Percentiles rank a stretch among this genome's conserved stretches.
These are phyloP conservation scores for Noctua fimbriata DNA, from an alignment of 2,888 invertebrate genomes.

Conservation along the genomic window DNA sequence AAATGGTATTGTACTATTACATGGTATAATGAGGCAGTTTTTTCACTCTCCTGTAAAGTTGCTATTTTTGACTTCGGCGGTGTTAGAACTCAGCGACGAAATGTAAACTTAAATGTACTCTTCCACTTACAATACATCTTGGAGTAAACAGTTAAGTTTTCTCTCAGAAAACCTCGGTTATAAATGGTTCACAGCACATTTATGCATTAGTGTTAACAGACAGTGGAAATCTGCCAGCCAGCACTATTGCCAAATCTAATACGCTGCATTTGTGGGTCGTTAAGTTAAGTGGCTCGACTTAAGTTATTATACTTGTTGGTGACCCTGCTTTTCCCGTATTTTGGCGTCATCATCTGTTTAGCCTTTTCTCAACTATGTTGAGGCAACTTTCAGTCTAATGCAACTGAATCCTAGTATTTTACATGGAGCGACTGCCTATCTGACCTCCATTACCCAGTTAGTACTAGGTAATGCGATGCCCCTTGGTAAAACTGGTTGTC, in stretches of 20 bases:
- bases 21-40: too few relatives aligned
- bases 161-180: not conserved
- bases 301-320: constrained; percentile 38
- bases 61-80: too few relatives aligned
- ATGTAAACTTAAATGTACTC: not conserved
- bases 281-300: constrained; percentile 20
- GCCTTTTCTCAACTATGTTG: not conserved
- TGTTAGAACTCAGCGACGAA: not conserved
- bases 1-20: too few relatives aligned
- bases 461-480: not conserved
- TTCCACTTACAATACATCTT: not conserved
- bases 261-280: constrained; percentile 19
- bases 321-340: not conserved
- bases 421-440: not conserved
- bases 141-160: not conserved
- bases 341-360: not conserved
- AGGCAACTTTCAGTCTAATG: not conserved
- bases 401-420: not conserved
- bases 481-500: not conserved
- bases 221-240: constrained; percentile 51
- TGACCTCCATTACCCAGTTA: not conserved
- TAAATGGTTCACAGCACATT: constrained; percentile 42
- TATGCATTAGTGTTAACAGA: constrained; percentile 40
- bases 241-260: constrained; percentile 37
- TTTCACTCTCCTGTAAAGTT: too few relatives aligned